Evolutionary conservation across 1,140 invertebrate species (phyloP), one percentile per base, ranked within the genome.

Genomic region (Drosophila miranda): DNA sequence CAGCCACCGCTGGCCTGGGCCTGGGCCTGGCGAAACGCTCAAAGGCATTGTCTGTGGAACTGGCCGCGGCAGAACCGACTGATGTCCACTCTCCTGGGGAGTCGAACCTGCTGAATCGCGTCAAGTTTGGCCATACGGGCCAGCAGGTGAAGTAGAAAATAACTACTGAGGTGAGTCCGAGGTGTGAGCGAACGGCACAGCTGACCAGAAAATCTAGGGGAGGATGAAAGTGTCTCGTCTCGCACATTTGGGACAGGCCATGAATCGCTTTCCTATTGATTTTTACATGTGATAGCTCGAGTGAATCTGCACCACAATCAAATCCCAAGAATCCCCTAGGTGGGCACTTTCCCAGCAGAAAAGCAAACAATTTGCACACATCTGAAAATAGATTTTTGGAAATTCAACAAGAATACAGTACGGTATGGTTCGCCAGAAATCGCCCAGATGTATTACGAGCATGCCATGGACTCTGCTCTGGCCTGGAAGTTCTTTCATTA

Each of bases 141-240:
- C 50, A 78, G 53, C 66, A 83, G 62, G 34, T 90, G 52, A 71
- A 90, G 64, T 71, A 90, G 28, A 90, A 87, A 67, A 90, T 90
- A 7, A 74, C 78, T 42, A 28, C 46, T 7, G 89, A 90, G 89
- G 89, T 90, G 64, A 88, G 82, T 82, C n/a, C 3, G 8, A 28
- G 11, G 23, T 26, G 23, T 26, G 4, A 26, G 5, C 3, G 7
- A 13, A 46, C 58, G 62, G 66, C 59, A 52, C 58, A 69, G 66
- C 59, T 57, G 52, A 70, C 3, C 1, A 41, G n/a, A 53, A 45
- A 43, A 50, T 62, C 62, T 68, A 51, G 67, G 30, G 41, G 2
- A 7, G 23, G 3, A 45, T 30, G 28, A 0, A 30, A 30, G 28
- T 3, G 30, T 11, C 30, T 34, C 3, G 30, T 34, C 30, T 34